Evolutionary conservation across 2,888 invertebrate genomes (phyloP).

Genomic region (Myopa tessellatipennis): DNA sequence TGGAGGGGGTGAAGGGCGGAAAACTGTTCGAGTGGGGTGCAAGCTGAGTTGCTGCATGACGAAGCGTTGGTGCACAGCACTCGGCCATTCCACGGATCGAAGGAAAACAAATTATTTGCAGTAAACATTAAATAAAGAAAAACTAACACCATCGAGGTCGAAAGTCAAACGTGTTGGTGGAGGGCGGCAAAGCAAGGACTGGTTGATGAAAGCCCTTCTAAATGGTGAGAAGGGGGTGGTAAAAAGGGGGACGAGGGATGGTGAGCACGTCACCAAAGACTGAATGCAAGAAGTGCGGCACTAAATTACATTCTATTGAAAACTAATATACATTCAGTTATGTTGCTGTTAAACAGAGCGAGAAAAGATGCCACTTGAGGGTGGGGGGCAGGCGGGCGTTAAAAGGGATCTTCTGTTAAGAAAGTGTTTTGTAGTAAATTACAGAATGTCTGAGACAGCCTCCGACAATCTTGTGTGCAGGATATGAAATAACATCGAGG

Average conservation of each 20-base stretch:
- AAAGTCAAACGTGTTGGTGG: constrained; percentile 1
- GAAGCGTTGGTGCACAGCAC: constrained; percentile 27
- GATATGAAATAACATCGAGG: no score
- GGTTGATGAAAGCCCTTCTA: no score
- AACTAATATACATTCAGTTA: background rate
- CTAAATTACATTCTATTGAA: background rate
- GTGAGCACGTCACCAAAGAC: no score
- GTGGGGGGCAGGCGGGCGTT: no score
- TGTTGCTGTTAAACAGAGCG: background rate
- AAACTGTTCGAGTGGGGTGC: background rate
- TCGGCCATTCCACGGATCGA: constrained; percentile 51
- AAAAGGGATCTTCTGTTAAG: background rate
- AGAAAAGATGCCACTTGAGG: background rate
- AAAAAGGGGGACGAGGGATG: background rate
- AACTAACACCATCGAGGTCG: background rate
- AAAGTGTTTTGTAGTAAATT: constrained; percentile 8
- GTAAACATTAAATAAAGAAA: constrained; percentile 36
- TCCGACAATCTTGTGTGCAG: no score
- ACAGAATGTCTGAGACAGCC: background rate
- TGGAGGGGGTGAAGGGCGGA: background rate
- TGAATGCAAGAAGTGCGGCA: background rate
- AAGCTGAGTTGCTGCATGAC: background rate
- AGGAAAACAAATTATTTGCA: constrained; percentile 59
- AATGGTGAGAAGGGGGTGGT: background rate
- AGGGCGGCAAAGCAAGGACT: background rate